Base-by-base conservation (phyloP, 2,113 vertebrate genomes). In the Hirundichthys speculiger region DNA sequence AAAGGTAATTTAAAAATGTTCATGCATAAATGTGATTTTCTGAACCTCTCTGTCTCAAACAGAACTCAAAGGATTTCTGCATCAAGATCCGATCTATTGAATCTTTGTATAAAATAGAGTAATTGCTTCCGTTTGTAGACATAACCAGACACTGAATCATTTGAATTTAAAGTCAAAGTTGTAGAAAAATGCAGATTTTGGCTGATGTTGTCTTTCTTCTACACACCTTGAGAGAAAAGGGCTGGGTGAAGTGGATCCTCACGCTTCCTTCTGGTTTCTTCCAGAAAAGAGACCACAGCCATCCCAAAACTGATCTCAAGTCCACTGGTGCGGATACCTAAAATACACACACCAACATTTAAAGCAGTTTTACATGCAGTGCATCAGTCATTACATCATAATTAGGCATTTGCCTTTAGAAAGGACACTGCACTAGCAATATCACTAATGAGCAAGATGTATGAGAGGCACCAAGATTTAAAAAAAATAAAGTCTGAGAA, bases 161-260 rank as follows among this genome's bases (percentile, higher is more conserved):
- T 34, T 34, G 30, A 10, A 10, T 34, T 51, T 30, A 2, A 51
- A 2, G 24, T 16, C 4, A 1, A 51, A 27, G 3, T 2, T 3
- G 60, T 34, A n/a, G n/a, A n/a, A n/a, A n/a, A n/a, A 64, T 47
- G 25, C 15, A 22, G 16, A 1, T 45, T 2, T 62, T 43, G 57
- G 18, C 47, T 50, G 16, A 21, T 22, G 9, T 16, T 19, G 15
- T 50, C 5, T 30, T 60, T 60, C 21, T 64, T 49, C 24, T 21
- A 25, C 13, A 50, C 86, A 98, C 97, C 94, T 91, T 93, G 13
- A 98, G 67, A 82, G 95, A 98, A 88, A 96, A 96, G 10, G 96
- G 94, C 84, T 96, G 95, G 2, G 89, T 91, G 0, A 99, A 82
- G 65, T 98, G 94, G 61, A 98, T 89, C 14, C 93, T 92, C 64